A percentile compares a stretch with the other conserved stretches of the same genome.
phyloP scores from a whole-genome alignment of 2,888 invertebrate genomes.

The Acheta domesticus region DNA sequence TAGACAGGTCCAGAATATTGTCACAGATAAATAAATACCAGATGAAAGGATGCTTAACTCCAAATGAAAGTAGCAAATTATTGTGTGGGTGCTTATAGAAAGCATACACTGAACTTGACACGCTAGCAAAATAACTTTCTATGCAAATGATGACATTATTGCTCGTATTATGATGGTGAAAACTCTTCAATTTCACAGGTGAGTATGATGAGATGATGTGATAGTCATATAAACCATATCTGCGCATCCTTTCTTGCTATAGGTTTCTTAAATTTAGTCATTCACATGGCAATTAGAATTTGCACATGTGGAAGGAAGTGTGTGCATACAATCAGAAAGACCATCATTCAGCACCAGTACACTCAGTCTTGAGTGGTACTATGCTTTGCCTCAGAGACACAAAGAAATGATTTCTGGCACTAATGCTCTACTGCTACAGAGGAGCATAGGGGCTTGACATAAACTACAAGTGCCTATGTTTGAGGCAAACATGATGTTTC shows the following conservation, averaged over 20 bases:
- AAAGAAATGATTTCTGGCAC: too few relatives aligned
- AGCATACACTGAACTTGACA: slow-evolving; percentile 10
- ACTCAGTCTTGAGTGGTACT: too few relatives aligned
- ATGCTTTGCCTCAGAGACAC: too few relatives aligned
- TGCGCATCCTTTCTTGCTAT: not conserved
- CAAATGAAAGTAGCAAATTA: not conserved
- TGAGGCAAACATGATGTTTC: slow-evolving; percentile 10
- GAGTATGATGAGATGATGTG: not conserved
- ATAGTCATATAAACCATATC: not conserved
- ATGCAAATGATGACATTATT: not conserved
- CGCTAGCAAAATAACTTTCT: not conserved
- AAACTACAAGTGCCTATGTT: not conserved
- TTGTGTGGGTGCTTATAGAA: not conserved
- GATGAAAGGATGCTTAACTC: not conserved
- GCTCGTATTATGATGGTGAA: not conserved
- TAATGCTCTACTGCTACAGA: not conserved
- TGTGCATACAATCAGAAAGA: not conserved
- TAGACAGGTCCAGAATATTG: slow-evolving; percentile 18
- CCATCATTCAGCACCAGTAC: too few relatives aligned
- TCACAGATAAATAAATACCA: not conserved
- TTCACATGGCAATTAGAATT: not conserved
- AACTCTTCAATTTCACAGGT: not conserved
- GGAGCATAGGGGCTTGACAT: not conserved
- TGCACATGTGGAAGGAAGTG: not conserved
- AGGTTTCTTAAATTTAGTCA: not conserved